Evolutionary conservation across 2,113 vertebrate genomes (phyloP).

Genomic region (Phylloscopus whistleri): DNA sequence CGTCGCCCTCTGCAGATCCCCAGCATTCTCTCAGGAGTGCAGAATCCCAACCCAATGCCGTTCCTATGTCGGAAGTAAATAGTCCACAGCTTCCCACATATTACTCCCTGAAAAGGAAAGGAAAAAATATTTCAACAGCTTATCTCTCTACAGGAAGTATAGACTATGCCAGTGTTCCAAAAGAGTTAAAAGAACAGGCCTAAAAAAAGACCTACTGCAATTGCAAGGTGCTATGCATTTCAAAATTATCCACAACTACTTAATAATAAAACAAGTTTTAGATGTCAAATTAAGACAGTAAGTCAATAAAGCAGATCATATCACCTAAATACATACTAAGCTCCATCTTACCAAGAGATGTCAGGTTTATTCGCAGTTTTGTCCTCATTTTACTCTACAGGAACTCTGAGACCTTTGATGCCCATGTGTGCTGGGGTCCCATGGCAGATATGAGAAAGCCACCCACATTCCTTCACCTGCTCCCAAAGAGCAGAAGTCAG

Average conservation of each 20-base stretch:
- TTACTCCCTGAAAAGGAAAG: conserved; percentile 74
- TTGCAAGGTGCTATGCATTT: background rate
- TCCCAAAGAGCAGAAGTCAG: background rate
- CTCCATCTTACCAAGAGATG: background rate
- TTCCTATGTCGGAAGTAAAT: conserved; percentile 83
- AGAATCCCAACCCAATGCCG: conserved; percentile 70
- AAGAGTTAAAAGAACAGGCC: background rate
- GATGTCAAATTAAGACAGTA: background rate
- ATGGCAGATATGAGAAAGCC: background rate
- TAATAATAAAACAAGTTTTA: background rate
- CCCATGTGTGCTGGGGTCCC: background rate
- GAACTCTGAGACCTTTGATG: background rate
- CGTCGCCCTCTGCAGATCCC: conserved; percentile 98
- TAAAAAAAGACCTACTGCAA: background rate
- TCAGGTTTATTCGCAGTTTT: background rate
- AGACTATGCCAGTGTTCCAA: background rate
- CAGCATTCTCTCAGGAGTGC: conserved; percentile 90
- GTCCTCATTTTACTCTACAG: background rate
- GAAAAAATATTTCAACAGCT: background rate
- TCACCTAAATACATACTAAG: background rate
- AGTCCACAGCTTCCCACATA: conserved; percentile 83
- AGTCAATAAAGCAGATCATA: background rate
- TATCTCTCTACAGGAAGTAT: background rate
- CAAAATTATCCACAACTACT: background rate
- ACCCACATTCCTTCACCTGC: background rate